Conservation (phyloP, 2,797 vertebrate genomes). For the Hydrolagus colliei region DNA sequence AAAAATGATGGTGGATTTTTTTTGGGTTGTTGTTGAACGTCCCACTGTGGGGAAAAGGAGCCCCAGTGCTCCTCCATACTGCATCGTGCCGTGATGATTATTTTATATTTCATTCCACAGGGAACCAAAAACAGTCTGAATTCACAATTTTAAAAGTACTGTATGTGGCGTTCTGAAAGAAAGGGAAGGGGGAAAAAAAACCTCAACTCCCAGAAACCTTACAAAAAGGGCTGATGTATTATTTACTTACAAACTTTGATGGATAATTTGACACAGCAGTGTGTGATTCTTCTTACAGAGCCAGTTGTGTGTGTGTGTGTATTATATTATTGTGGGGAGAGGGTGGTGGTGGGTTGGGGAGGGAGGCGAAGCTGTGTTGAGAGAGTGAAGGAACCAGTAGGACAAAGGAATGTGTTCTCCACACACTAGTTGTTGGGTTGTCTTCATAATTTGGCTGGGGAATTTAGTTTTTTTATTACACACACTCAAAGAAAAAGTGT, state of each 20-base stretch:
- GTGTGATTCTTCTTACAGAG: too few relatives aligned
- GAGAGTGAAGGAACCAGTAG: background rate
- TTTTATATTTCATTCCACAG: background rate
- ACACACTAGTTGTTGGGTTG: background rate
- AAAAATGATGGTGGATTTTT: background rate
- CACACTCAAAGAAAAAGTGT: too few relatives aligned
- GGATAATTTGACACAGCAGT: conserved; percentile 1
- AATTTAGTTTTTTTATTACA: too few relatives aligned
- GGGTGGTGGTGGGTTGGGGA: too few relatives aligned
- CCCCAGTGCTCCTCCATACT: background rate
- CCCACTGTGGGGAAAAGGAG: background rate
- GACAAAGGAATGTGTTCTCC: background rate
- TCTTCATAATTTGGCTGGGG: background rate
- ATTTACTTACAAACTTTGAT: background rate
- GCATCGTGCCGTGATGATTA: background rate
- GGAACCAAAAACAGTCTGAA: background rate
- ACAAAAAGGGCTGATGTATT: background rate
- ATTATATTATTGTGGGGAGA: too few relatives aligned
- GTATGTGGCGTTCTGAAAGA: too few relatives aligned
- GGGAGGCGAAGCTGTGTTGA: too few relatives aligned
- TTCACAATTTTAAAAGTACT: background rate
- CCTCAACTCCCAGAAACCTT: background rate
- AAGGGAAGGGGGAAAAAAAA: background rate
- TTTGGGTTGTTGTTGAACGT: background rate
- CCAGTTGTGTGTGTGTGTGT: too few relatives aligned